Evolutionary conservation across 2,888 invertebrate genomes (phyloP).

Genomic region (Drosophila paranaensis): DNA sequence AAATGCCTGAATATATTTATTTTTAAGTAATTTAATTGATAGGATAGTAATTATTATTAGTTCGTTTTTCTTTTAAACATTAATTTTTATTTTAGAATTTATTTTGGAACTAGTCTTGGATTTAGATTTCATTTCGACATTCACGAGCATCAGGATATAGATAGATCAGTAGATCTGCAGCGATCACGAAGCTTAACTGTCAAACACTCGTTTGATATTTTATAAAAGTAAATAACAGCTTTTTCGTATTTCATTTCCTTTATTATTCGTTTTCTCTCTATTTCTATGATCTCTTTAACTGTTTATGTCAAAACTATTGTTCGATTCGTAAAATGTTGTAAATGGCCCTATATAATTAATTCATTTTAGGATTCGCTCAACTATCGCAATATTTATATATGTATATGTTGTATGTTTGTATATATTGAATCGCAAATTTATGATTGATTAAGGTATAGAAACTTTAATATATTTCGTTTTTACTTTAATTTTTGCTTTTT

Average conservation of each 20-base stretch:
- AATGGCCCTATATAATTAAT: slow-evolving; percentile 63
- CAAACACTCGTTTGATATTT: slow-evolving; percentile 42
- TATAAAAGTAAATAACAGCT: slow-evolving; percentile 67
- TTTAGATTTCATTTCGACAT: slow-evolving; percentile 36
- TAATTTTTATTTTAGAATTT: slow-evolving; percentile 33
- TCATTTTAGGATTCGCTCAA: slow-evolving; percentile 45
- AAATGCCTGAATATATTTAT: slow-evolving; percentile 61
- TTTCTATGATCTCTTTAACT: slow-evolving; percentile 20
- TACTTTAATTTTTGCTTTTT: slow-evolving; percentile 7
- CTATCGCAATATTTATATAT: slow-evolving; percentile 64
- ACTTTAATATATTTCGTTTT: slow-evolving; percentile 56
- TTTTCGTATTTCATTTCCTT: slow-evolving; percentile 7
- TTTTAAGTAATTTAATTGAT: slow-evolving; percentile 41
- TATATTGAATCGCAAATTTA: slow-evolving; percentile 73
- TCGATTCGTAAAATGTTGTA: slow-evolving; percentile 57
- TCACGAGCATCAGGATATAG: slow-evolving; percentile 25
- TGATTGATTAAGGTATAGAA: slow-evolving; percentile 74
- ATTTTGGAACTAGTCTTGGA: slow-evolving; percentile 56
- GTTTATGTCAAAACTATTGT: slow-evolving; percentile 56
- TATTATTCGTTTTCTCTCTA: slow-evolving; percentile 6
- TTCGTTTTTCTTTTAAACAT: slow-evolving; percentile 18
- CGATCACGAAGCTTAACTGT: slow-evolving; percentile 37
- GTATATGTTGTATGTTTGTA: slow-evolving; percentile 60
- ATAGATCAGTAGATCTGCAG: slow-evolving; percentile 14
- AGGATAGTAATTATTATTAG: slow-evolving; percentile 45